Evolutionary conservation across 2,113 vertebrate species (phyloP), one percentile per base, ranked within the genome.

Genomic region (Dunckerocampus dactyliophorus): DNA sequence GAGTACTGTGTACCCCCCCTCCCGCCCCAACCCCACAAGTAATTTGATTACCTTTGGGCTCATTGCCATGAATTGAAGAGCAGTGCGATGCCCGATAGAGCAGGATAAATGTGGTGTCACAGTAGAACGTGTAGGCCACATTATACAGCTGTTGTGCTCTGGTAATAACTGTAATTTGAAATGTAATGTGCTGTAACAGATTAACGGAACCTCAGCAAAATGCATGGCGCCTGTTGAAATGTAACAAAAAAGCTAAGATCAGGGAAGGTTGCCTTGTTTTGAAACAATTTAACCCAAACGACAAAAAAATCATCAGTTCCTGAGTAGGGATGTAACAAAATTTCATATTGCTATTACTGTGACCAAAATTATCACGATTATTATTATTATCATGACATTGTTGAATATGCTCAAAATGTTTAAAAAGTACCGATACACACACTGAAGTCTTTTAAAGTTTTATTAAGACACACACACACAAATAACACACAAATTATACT

Each of bases 31-130:
- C 24, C 2, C 24, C 24, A 28, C 24, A 28, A 28, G 67, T 78
- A 64, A 67, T 72, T 37, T 39, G 59, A 81, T 74, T 82, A 52
- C 15, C 8, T 59, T 72, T 68, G 61, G 47, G 47, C 47, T 42
- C 12, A 37, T n/a, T 74, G 67, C 20, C 49, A 66, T 72, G 65
- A 61, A 70, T 59, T 47, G 11, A 63, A n/a, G 19, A 20, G 21
- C 9, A 48, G 24, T 17, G 28, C 43, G 8, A 43, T 59, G 12
- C 11, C n/a, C 52, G 28, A 65, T 22, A 65, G 17, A 53, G 63
- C 50, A 63, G 47, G 58, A n/a, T 65, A 48, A 50, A 54, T 65
- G 22, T 49, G 20, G 22, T 72, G 24, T 66, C 51, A 42, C 42
- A 31, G 10, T 58, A 55, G 6, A 19, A 47, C 24, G 45, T 3